Evolutionary conservation across 2,797 vertebrate species (phyloP).

Genomic region (Rhynchotus rufescens): DNA sequence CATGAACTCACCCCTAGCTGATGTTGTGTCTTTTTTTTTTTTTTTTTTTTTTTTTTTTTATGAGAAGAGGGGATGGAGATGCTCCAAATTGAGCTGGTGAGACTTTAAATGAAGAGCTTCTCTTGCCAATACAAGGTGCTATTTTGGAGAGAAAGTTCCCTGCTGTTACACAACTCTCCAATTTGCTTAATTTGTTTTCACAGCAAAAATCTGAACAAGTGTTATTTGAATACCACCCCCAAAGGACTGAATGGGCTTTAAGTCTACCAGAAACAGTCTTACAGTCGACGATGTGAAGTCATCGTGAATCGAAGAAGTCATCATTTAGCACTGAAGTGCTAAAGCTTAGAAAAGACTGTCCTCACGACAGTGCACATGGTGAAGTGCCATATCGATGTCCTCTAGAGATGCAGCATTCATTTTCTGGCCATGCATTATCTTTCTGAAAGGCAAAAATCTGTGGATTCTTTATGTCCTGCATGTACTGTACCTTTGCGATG

Average conservation of each 20-base stretch:
- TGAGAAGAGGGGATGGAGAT: neutral
- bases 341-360: neutral
- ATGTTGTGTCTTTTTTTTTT: too few species aligned
- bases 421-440: neutral
- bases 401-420: neutral
- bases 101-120: neutral
- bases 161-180: neutral
- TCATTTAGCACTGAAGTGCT: neutral
- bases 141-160: neutral
- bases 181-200: neutral
- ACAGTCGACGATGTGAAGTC: neutral
- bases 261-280: neutral
- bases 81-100: accelerated
- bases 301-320: too few species aligned
- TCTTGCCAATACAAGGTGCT: neutral
- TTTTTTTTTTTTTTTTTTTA: neutral
- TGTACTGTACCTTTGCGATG: neutral
- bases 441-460: neutral
- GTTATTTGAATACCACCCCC: neutral
- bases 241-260: neutral
- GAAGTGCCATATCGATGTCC: neutral
- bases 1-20: neutral
- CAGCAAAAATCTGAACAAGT: neutral
- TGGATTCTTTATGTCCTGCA: neutral
- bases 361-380: neutral